Conservation (phyloP, 2,888 invertebrate species). For the Erannis defoliaria region DNA sequence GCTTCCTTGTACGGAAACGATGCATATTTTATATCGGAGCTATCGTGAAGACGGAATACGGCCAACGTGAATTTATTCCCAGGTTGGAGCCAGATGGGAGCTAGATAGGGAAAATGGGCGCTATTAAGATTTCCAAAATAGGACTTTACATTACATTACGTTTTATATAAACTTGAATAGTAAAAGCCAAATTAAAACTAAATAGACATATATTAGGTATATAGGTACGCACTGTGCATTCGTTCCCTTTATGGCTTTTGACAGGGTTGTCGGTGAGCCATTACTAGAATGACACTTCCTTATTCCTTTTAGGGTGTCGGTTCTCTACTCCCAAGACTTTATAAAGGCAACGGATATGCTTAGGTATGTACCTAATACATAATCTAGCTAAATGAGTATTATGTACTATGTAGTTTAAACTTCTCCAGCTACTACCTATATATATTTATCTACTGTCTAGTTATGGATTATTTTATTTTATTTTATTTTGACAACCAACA, state of each 20-base stretch:
- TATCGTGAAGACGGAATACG: constrained; percentile 54
- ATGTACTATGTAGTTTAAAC: not conserved
- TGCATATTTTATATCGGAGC: constrained; percentile 49
- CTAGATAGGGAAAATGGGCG: constrained; percentile 44
- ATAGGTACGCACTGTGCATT: not conserved
- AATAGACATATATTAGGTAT: not conserved
- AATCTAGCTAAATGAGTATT: no score
- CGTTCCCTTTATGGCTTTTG: constrained; percentile 12
- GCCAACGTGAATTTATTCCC: constrained; percentile 60
- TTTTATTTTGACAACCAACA: no score
- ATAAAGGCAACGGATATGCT: not conserved
- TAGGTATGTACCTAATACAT: not conserved
- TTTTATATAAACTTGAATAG: constrained; percentile 19
- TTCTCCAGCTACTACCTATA: not conserved
- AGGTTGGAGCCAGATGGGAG: constrained; percentile 43
- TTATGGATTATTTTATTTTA: no score
- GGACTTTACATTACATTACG: constrained; percentile 32
- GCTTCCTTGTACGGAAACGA: constrained; percentile 74
- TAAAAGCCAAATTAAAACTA: constrained; percentile 27
- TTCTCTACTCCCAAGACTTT: not conserved
- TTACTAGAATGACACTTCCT: constrained; percentile 19
- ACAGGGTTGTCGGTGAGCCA: constrained; percentile 8
- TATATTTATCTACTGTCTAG: no score
- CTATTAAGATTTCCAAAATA: constrained; percentile 45
- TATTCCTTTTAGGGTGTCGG: constrained; percentile 12